Evolutionary conservation across 1,140 invertebrate genomes (phyloP).

Genomic region (Drosophila setifemur): DNA sequence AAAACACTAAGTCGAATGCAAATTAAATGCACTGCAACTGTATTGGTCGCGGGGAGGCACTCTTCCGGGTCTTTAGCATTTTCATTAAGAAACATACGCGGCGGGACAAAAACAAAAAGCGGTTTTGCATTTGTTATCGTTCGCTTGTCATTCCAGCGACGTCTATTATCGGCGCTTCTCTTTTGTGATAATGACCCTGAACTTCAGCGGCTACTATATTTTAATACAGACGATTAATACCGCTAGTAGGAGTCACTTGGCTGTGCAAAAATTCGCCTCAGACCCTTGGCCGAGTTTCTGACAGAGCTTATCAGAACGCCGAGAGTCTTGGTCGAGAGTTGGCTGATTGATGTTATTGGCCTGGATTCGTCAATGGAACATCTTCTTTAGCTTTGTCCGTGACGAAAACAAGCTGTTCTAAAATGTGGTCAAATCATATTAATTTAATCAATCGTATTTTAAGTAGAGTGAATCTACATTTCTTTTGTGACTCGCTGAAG

Average conservation of each 20-base stretch:
- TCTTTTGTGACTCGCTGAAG: too few relatives aligned
- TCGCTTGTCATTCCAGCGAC: constrained; percentile 23
- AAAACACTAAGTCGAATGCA: constrained; percentile 24
- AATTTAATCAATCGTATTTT: too few relatives aligned
- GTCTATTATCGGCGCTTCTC: constrained; percentile 45
- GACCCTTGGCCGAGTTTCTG: constrained; percentile 46
- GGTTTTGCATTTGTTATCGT: constrained; percentile 61
- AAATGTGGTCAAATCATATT: too few relatives aligned
- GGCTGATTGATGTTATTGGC: constrained; percentile 36
- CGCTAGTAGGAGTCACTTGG: constrained; percentile 32
- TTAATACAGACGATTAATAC: constrained; percentile 34
- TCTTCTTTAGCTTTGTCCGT: not conserved
- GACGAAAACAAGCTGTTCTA: not conserved
- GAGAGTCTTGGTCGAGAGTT: not conserved
- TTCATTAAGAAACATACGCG: constrained; percentile 21
- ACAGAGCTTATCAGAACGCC: constrained; percentile 32
- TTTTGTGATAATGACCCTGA: constrained; percentile 65
- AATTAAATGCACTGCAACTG: constrained; percentile 17
- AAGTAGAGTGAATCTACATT: too few relatives aligned
- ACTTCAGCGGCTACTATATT: constrained; percentile 56
- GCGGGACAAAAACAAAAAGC: constrained; percentile 34
- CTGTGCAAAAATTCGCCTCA: constrained; percentile 11
- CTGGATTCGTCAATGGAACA: constrained; percentile 27
- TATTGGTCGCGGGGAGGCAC: not conserved
- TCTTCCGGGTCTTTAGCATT: constrained; percentile 65